Evolutionary conservation across 1,140 invertebrate species (phyloP).

Genomic region (Paraescarpia echinospica): DNA sequence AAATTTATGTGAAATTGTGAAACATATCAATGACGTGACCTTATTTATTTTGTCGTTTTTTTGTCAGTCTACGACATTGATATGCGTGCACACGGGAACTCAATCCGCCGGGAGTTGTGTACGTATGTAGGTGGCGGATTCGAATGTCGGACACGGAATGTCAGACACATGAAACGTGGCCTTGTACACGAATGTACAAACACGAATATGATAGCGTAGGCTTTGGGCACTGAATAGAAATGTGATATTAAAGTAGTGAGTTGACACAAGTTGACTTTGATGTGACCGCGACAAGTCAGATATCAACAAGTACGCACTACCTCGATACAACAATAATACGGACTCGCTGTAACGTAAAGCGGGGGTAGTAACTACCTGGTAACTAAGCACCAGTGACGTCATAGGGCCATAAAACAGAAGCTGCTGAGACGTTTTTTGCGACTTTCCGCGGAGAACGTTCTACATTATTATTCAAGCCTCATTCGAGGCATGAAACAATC

Average conservation of each 20-base stretch:
- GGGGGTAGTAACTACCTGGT: neutral
- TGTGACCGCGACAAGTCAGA: neutral
- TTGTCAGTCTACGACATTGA: neutral
- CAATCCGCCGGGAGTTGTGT: neutral
- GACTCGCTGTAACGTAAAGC: neutral
- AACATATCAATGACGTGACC: neutral
- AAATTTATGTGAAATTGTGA: neutral
- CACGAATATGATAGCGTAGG: neutral
- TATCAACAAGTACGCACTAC: neutral
- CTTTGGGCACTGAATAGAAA: neutral
- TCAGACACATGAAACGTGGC: neutral
- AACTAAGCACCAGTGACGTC: neutral
- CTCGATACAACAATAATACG: neutral
- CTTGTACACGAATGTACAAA: neutral
- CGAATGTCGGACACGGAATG: neutral
- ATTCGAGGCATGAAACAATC: too few relatives aligned
- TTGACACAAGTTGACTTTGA: constrained; percentile 1
- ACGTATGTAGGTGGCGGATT: neutral
- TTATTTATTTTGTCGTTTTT: neutral
- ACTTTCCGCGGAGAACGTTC: neutral
- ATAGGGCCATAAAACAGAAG: neutral
- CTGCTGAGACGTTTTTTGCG: neutral
- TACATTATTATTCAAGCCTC: neutral
- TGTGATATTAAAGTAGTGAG: neutral
- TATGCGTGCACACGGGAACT: neutral